Base-by-base conservation (phyloP, 2,113 vertebrate genomes). In the Dromaius novaehollandiae region DNA sequence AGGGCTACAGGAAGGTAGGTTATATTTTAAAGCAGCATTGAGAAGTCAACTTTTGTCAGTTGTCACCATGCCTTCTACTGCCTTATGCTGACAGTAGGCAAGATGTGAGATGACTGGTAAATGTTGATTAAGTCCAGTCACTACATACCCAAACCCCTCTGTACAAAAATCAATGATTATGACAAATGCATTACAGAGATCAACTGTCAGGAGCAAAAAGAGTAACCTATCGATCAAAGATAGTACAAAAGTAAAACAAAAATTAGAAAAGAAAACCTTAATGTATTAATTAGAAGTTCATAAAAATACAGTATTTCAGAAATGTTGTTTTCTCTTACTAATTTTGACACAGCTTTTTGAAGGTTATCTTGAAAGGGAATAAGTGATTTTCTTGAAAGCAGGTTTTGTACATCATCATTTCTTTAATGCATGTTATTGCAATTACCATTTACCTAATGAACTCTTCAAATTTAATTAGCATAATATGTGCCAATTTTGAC, bases 401-500 rank as follows among this genome's bases (percentile, higher is more conserved):
- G 95, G 56, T 93, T 96, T 96, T 95, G 87, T 95, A 86, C 90
- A 88, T 90, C 82, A 65, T 90, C 61, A 30, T 88, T 96, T 96
- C 86, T 96, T 97, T 96, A 91, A 95, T 95, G 89, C 42, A 48
- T 42, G 20, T 84, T 95, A 68, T 56, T 89, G 68, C 95, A 98
- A 98, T 98, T 97, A 97, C 36, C 94, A 91, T 96, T 97, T 96
- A 93, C 96, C 93, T 98, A 98, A 98, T 95, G 97, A 98, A 96
- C 92, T 81, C 87, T 92, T 96, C 87, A 96, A 56, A 78, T 95
- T 94, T 95, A 90, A 98, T 98, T 97, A 98, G 88, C 87, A 64
- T 73, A 95, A 98, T 82, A 7, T 44, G 88, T 96, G 90, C 93
- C 90, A 55, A 48, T 96, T 97, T 88, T 93, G 95, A 53, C 38